Evolutionary conservation across 2,113 vertebrate genomes (phyloP), one percentile per base, ranked within the genome.

Genomic region (Cavia aperea): DNA sequence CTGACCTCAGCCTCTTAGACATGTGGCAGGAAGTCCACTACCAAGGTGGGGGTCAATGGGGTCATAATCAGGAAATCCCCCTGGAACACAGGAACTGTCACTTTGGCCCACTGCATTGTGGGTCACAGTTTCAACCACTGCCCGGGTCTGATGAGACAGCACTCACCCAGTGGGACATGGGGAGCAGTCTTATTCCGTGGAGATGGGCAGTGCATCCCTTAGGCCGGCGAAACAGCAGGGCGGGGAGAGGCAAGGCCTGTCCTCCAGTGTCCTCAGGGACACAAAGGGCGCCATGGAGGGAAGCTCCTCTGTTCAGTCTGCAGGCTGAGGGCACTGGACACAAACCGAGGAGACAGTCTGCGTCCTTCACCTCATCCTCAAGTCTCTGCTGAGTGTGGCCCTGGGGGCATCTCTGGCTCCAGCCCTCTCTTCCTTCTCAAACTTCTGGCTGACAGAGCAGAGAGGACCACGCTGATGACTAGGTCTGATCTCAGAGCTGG

Each of bases 281-380:
- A 68, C 65, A 23, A 9, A 33, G 65, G 15, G 6, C 70, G 24
- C 70, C n/a, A 5, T 12, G 70, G n/a, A 5, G 19, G 11, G 39
- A 12, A 73, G 2, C 65, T n/a, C 23, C 33, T 58, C 11, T 4
- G 16, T 26, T 49, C 7, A 11, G 29, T 18, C 60, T 68, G 33
- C 33, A n/a, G 66, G 65, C 65, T 2, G n/a, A n/a, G 7, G 7
- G 15, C 4, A 0, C 14, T 8, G 6, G 36, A 65, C 29, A 0
- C 21, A n/a, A 15, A n/a, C 51, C 9, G 24, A 7, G 82, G 43
- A 5, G 10, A n/a, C 16, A 5, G 23, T 1, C 23, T 15, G 3
- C 1, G 2, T 23, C 36, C 9, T 15, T 31, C 18, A 0, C 2
- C 49, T 23, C 0, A 0, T 18, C 56, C 54, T 13, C 62, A 36